phyloP scores from a whole-genome alignment of 2,888 invertebrate species.

The Pocota personata region DNA sequence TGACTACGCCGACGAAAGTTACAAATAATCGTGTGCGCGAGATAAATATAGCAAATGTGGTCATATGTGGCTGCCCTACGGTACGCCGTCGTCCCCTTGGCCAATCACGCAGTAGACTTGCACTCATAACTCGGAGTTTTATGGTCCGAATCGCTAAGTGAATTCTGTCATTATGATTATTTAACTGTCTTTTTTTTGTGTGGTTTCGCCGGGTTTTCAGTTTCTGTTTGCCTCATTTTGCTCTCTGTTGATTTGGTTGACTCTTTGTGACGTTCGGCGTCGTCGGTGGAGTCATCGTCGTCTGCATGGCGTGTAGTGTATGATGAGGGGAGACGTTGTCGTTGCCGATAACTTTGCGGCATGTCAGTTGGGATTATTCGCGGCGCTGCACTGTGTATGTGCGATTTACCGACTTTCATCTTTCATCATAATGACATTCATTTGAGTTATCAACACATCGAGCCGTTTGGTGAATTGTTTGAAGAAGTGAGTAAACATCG shows the following conservation, averaged over 20 bases:
- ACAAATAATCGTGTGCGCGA: conserved; percentile 71
- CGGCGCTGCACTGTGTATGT: conserved; percentile 54
- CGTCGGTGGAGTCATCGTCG: conserved; percentile 2
- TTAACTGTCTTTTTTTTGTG: conserved; percentile 47
- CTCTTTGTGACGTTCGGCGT: conserved; percentile 46
- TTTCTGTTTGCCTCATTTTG: conserved; percentile 33
- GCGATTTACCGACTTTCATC: conserved; percentile 72
- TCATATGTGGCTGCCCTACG: conserved; percentile 64
- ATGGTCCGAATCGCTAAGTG: conserved; percentile 73
- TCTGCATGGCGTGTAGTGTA: background rate
- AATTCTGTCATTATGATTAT: conserved; percentile 73
- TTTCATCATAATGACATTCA: conserved; percentile 69
- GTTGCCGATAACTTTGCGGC: conserved; percentile 67
- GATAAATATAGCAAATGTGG: conserved; percentile 73
- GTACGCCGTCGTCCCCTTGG: conserved; percentile 29
- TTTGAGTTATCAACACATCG: conserved; percentile 65
- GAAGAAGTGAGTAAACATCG: conserved; percentile 51
- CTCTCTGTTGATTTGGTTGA: conserved; percentile 48
- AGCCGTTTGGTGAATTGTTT: conserved; percentile 50
- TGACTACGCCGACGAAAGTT: conserved; percentile 52
- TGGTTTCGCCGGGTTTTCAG: background rate
- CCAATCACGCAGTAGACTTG: conserved; percentile 44
- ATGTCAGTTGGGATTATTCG: conserved; percentile 63
- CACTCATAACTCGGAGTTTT: conserved; percentile 70
- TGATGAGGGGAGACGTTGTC: conserved; percentile 61